Percentiles rank a stretch among this genome's conserved stretches.
Conservation (phyloP, 2,113 vertebrate genomes). For the Fregetta grallaria region DNA sequence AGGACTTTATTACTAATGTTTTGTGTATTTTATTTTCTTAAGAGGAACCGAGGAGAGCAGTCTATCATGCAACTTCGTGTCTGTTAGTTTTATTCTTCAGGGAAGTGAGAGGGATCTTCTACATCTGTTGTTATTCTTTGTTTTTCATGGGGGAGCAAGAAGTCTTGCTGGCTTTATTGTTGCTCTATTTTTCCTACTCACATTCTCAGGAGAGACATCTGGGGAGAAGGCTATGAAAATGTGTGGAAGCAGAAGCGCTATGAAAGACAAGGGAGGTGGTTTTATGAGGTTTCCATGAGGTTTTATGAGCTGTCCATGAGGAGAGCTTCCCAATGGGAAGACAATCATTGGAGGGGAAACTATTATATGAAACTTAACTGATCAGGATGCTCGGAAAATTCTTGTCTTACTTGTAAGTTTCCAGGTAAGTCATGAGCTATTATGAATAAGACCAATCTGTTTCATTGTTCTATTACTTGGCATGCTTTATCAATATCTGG, state of each 20-base stretch:
- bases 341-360: neutral
- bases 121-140: neutral
- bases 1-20: neutral
- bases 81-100: neutral
- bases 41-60: neutral
- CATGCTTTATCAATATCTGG: neutral
- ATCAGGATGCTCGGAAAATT: neutral
- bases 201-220: neutral
- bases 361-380: neutral
- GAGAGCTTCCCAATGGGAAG: neutral
- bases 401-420: neutral
- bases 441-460: neutral
- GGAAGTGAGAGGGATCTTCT: neutral
- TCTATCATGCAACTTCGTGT: neutral
- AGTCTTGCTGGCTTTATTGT: neutral
- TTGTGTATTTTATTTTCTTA: neutral
- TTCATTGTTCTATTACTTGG: neutral
- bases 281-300: neutral
- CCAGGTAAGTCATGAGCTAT: neutral
- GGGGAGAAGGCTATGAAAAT: neutral
- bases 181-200: neutral
- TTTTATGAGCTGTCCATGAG: neutral
- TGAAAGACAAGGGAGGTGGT: neutral
- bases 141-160: neutral
- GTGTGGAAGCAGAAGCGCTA: neutral